A percentile compares a stretch with the other conserved stretches of the same genome.
Evolutionary conservation across 2,113 vertebrate genomes (phyloP).

Genomic region (Notothenia coriiceps): DNA sequence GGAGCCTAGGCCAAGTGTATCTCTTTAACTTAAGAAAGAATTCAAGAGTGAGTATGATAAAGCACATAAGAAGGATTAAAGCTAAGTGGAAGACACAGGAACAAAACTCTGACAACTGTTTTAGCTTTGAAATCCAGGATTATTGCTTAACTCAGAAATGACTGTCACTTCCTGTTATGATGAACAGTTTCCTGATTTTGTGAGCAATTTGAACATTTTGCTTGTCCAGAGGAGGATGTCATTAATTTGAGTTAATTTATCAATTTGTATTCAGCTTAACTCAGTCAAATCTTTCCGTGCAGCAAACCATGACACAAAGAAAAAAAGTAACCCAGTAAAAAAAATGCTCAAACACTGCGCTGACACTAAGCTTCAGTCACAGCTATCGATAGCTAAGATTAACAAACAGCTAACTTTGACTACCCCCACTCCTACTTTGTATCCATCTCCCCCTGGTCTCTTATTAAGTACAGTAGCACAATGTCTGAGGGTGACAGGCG

Average conservation of each 20-base stretch:
- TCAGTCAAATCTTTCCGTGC: slow-evolving; percentile 35
- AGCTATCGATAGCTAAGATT: slow-evolving; percentile 18
- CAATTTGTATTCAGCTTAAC: slow-evolving; percentile 16
- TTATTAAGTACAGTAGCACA: slow-evolving; percentile 66
- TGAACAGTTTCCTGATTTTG: background rate
- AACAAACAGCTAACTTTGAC: slow-evolving; percentile 44
- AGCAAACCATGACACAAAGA: slow-evolving; percentile 35
- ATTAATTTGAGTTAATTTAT: slow-evolving; percentile 9
- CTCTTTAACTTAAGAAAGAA: slow-evolving; percentile 23
- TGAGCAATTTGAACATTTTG: slow-evolving; percentile 3
- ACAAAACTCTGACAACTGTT: background rate
- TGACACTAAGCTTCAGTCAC: background rate
- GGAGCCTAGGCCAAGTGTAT: slow-evolving; percentile 8
- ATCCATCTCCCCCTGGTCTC: slow-evolving; percentile 18
- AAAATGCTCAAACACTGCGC: background rate
- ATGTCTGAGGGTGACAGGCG: slow-evolving; percentile 67
- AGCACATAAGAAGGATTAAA: background rate
- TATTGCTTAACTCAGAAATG: background rate
- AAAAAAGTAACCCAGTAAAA: slow-evolving; percentile 22
- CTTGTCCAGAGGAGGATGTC: background rate
- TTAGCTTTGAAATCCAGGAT: slow-evolving; percentile 14
- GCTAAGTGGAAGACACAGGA: background rate
- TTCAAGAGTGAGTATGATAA: background rate
- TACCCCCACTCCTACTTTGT: background rate
- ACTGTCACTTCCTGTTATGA: background rate